Conservation (phyloP, 2,888 invertebrate genomes). For the Perizoma flavofasciatum region DNA sequence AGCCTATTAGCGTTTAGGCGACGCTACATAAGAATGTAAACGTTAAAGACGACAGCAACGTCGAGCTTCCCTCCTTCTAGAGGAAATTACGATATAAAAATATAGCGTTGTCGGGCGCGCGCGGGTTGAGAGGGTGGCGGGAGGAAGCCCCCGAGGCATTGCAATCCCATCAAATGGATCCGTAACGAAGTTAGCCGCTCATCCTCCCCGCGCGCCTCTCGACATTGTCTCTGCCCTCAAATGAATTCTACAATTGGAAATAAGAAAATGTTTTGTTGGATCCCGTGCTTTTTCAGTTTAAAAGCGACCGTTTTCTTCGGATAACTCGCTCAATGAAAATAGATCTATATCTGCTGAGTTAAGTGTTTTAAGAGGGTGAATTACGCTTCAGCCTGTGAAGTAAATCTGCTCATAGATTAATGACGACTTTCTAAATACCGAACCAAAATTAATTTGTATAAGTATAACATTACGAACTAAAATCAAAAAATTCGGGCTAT, state of each 20-base stretch:
- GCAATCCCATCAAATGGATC: constrained; percentile 92
- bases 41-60: constrained; percentile 80
- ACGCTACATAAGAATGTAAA: constrained; percentile 84
- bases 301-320: constrained; percentile 75
- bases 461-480: constrained; percentile 4
- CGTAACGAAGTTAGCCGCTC: constrained; percentile 89
- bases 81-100: constrained; percentile 84
- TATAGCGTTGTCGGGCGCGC: constrained; percentile 69
- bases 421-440: constrained; percentile 25
- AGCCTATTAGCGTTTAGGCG: constrained; percentile 81
- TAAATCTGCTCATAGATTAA: constrained; percentile 31
- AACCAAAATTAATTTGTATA: constrained; percentile 19
- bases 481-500: not conserved
- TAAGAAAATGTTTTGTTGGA: constrained; percentile 84
- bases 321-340: constrained; percentile 62
- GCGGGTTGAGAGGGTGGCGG: constrained; percentile 49
- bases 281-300: constrained; percentile 81
- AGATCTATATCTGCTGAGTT: constrained; percentile 47
- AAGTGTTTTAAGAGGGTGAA: constrained; percentile 55
- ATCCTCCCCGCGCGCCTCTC: constrained; percentile 83
- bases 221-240: constrained; percentile 84
- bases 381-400: constrained; percentile 41
- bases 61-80: constrained; percentile 71
- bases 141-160: constrained; percentile 81
- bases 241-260: constrained; percentile 85